phyloP scores from a whole-genome alignment of 2,888 invertebrate genomes.

The Xestia sexstrigata region DNA sequence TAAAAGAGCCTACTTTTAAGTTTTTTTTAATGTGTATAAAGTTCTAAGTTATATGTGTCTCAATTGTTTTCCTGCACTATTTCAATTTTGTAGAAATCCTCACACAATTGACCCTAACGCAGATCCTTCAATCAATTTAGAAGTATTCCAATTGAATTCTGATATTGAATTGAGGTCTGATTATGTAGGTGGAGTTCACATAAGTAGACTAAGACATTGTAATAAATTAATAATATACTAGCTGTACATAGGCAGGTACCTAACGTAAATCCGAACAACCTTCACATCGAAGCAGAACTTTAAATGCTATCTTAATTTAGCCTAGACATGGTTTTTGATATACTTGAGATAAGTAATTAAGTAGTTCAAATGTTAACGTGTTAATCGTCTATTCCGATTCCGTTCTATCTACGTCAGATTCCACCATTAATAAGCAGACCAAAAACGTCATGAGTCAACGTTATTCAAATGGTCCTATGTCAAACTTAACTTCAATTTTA shows the following conservation, averaged over 20 bases:
- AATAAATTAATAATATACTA: conserved; percentile 31
- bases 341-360: conserved; percentile 9
- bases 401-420: not conserved
- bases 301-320: conserved; percentile 25
- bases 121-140: not conserved
- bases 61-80: not conserved
- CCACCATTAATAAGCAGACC: not conserved
- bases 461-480: not conserved
- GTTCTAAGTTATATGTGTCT: not conserved
- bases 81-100: not conserved
- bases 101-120: not conserved
- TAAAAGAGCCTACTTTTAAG: not conserved
- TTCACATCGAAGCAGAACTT: conserved; percentile 23
- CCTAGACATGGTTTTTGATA: conserved; percentile 12
- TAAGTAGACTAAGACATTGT: conserved; percentile 10
- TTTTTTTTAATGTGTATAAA: not conserved
- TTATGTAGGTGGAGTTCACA: conserved; percentile 20
- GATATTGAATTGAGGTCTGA: no score
- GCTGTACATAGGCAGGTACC: not conserved
- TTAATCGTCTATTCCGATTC: conserved; percentile 1
- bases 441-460: no score
- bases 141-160: not conserved
- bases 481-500: not conserved
- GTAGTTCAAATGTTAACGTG: conserved; percentile 21
- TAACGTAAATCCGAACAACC: conserved; percentile 21